These are phyloP conservation scores for Crypturellus tataupa DNA, from an alignment of 2,797 vertebrate species.

Conservation along the genomic window DNA sequence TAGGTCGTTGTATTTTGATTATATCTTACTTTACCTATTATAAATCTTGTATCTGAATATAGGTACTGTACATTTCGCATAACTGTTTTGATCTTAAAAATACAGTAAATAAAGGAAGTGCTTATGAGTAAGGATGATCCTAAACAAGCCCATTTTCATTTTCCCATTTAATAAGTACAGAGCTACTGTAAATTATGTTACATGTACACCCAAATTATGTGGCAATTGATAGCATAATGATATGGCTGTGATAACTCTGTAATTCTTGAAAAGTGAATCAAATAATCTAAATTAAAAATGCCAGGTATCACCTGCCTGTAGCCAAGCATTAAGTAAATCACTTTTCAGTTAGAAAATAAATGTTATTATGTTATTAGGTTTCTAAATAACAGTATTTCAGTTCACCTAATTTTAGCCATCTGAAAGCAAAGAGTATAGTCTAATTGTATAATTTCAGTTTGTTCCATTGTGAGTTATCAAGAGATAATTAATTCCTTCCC, in stretches of 20 bases:
- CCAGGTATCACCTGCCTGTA: neutral
- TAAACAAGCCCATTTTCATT: conserved; percentile 21
- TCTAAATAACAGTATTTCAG: neutral
- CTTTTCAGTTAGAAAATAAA: neutral
- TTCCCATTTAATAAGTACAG: conserved; percentile 16
- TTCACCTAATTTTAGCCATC: neutral
- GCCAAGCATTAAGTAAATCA: neutral
- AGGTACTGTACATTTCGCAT: conserved; percentile 1
- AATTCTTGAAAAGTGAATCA: neutral
- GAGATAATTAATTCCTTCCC: neutral
- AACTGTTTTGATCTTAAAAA: conserved; percentile 61
- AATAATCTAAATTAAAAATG: neutral
- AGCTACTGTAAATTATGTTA: neutral
- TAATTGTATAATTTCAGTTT: neutral
- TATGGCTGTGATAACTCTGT: neutral
- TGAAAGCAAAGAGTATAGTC: neutral
- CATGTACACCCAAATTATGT: neutral
- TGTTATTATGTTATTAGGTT: neutral
- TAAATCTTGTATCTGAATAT: neutral
- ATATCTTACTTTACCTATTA: neutral
- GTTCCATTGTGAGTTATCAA: neutral
- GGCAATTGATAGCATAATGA: neutral
- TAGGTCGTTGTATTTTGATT: conserved; percentile 45
- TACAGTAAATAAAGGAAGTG: conserved; percentile 13
- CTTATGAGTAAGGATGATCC: conserved; percentile 36